These are phyloP conservation scores for Ondatra zibethicus DNA, from an alignment of 2,113 vertebrate genomes.

Conservation along the genomic window DNA sequence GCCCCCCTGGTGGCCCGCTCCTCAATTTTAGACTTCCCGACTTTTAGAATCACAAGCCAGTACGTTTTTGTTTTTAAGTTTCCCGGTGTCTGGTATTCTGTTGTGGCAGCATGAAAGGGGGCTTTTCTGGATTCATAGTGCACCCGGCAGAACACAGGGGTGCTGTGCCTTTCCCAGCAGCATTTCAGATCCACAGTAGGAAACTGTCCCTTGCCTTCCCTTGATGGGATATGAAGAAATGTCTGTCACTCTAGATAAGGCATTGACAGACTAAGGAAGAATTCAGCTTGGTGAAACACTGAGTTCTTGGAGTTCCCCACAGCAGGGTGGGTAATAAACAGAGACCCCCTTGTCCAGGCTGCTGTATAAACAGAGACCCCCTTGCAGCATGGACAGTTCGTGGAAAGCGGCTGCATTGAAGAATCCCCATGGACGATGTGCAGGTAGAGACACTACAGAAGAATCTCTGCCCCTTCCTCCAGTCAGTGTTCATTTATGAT, in stretches of 20 bases:
- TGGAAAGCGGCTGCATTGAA: not conserved
- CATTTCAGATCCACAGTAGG: not conserved
- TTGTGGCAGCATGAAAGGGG: not conserved
- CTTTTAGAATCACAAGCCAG: not conserved
- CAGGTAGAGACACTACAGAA: not conserved
- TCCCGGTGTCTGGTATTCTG: not conserved
- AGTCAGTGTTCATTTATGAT: not conserved
- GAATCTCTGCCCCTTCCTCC: not conserved
- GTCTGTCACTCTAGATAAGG: not conserved
- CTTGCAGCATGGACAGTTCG: not conserved
- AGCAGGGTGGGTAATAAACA: too few species aligned
- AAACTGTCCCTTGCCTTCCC: not conserved
- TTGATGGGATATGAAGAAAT: not conserved
- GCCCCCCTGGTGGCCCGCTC: too few species aligned
- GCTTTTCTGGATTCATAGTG: not conserved
- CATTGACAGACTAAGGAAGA: not conserved
- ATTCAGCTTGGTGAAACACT: not conserved
- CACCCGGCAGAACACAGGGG: not conserved
- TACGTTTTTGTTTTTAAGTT: not conserved
- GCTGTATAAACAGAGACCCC: not conserved
- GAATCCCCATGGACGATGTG: not conserved
- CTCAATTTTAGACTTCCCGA: not conserved
- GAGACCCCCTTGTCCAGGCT: not conserved
- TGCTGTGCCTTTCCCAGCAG: not conserved
- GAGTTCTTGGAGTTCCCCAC: not conserved